Evolutionary conservation across 1,140 invertebrate genomes (phyloP).

Genomic region (Amyelois transitella): DNA sequence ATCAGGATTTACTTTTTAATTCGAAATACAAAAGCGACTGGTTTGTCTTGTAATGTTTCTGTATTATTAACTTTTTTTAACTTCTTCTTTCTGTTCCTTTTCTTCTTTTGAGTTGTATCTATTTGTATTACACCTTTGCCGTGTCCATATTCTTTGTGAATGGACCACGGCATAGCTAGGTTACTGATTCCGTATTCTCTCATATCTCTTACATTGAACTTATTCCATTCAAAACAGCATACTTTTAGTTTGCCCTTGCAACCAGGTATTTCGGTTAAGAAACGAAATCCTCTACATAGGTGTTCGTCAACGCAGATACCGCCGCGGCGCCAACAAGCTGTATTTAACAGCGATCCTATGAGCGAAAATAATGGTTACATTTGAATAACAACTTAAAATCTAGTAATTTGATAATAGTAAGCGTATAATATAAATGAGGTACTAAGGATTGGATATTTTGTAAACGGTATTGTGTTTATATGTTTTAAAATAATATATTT

Average conservation of each 20-base stretch:
- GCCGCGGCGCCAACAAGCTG: constrained; percentile 46
- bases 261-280: constrained; percentile 45
- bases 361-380: background rate
- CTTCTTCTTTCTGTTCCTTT: constrained; percentile 14
- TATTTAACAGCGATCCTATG: constrained; percentile 28
- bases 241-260: constrained; percentile 51
- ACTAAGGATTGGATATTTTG: background rate
- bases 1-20: background rate
- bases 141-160: constrained; percentile 32
- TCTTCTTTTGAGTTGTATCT: constrained; percentile 14
- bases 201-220: constrained; percentile 38
- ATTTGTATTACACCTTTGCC: constrained; percentile 32
- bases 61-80: constrained; percentile 7
- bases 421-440: background rate
- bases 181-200: constrained; percentile 35
- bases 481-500: background rate
- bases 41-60: constrained; percentile 1
- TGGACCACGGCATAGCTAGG: constrained; percentile 40
- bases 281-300: constrained; percentile 38
- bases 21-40: background rate
- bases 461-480: background rate
- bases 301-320: constrained; percentile 52
- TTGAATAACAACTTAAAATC: background rate
- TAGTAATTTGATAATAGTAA: background rate
- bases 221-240: constrained; percentile 59